Percentiles rank a stretch among this genome's conserved stretches.
Evolutionary conservation across 2,888 invertebrate species (phyloP).

Genomic region (Microchrysa polita): DNA sequence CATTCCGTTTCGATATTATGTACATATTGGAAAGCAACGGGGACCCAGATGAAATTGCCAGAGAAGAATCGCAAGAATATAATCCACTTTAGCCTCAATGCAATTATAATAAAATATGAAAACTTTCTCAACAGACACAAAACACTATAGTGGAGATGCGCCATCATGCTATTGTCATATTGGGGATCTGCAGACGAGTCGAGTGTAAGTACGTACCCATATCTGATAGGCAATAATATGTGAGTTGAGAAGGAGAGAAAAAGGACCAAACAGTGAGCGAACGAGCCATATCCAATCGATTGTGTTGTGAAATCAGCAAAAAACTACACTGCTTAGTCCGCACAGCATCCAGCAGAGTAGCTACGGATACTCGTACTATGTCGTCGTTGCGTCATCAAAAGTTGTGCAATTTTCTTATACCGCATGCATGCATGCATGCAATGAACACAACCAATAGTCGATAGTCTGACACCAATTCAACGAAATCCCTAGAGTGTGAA

Average conservation of each 20-base stretch:
- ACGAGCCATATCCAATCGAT: slow-evolving; percentile 4
- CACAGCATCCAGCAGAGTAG: neutral
- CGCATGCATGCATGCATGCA: slow-evolving; percentile 30
- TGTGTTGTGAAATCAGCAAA: slow-evolving; percentile 3
- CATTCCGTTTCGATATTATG: too few species aligned
- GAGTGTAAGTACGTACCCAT: too few species aligned
- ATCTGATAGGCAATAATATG: too few species aligned
- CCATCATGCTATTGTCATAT: neutral
- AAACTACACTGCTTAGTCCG: neutral
- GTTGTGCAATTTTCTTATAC: slow-evolving; percentile 47
- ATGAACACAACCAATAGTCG: slow-evolving; percentile 43
- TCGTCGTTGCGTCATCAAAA: slow-evolving; percentile 33
- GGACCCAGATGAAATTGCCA: neutral
- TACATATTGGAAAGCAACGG: neutral
- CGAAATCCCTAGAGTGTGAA: slow-evolving; percentile 46
- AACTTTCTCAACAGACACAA: neutral
- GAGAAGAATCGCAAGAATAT: neutral
- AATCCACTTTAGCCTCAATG: neutral
- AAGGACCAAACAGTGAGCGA: neutral
- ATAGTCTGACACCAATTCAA: slow-evolving; percentile 35
- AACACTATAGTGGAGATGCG: neutral
- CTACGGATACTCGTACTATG: too few species aligned
- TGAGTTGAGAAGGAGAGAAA: too few species aligned
- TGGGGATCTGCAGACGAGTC: too few species aligned
- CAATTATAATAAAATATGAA: slow-evolving; percentile 26